A percentile compares a stretch with the other conserved stretches of the same genome.
Evolutionary conservation across 2,797 vertebrate species (phyloP).

Genomic region (Cichlasoma orientale): DNA sequence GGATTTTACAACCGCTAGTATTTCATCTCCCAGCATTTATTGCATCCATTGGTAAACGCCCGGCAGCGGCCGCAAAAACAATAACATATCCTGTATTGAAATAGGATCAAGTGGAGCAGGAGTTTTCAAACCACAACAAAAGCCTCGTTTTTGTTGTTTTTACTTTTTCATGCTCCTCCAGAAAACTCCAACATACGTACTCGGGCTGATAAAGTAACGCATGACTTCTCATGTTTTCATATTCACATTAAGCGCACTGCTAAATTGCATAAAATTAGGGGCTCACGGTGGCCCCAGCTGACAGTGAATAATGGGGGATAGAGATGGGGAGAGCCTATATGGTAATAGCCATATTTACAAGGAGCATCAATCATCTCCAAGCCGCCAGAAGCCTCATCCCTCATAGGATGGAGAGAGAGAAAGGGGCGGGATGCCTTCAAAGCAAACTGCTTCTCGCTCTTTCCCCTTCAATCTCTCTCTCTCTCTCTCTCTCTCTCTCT

Average conservation of each 20-base stretch:
- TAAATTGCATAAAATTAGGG: conserved; percentile 75
- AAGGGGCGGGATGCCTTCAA: conserved; percentile 48
- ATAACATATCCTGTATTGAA: conserved; percentile 37
- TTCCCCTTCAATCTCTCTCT: conserved; percentile 26
- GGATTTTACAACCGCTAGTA: conserved; percentile 72
- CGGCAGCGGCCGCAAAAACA: conserved; percentile 40
- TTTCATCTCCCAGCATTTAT: conserved; percentile 70
- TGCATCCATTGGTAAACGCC: conserved; percentile 54
- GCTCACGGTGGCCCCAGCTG: conserved; percentile 57
- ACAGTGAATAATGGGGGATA: conserved; percentile 75
- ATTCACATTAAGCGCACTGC: conserved; percentile 53
- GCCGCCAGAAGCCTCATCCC: conserved; percentile 53
- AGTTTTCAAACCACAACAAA: conserved; percentile 7
- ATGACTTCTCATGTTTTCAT: conserved; percentile 39
- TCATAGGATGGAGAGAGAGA: conserved; percentile 58
- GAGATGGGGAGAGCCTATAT: conserved; percentile 64
- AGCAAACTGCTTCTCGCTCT: conserved; percentile 53
- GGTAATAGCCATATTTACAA: conserved; percentile 77
- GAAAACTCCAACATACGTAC: background rate
- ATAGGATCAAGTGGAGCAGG: conserved; percentile 30
- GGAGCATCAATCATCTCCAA: conserved; percentile 77
- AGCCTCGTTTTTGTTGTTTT: too few species aligned
- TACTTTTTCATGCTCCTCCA: background rate
- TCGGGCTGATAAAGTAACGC: background rate
- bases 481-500: too few species aligned